A percentile compares a stretch with the other conserved stretches of the same genome.
Evolutionary conservation across 2,113 vertebrate species (phyloP).

Genomic region (Megaceryle maxima): DNA sequence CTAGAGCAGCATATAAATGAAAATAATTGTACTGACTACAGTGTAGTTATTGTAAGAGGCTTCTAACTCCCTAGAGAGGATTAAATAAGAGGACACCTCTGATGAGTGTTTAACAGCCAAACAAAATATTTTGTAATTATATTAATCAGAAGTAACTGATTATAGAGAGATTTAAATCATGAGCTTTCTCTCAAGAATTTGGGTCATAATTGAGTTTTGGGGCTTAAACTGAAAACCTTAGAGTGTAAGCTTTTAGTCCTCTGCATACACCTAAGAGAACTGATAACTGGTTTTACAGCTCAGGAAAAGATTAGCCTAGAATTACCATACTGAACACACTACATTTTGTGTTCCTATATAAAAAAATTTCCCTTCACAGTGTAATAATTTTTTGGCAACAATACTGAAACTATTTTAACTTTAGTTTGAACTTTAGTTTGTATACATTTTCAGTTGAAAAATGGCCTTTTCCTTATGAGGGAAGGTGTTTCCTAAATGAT

Average conservation of each 20-base stretch:
- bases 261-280: slow-evolving; percentile 1
- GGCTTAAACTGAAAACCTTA: slow-evolving; percentile 25
- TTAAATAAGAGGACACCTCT: slow-evolving; percentile 32
- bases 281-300: background rate
- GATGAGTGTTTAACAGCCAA: slow-evolving; percentile 50
- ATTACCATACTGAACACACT: background rate
- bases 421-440: background rate
- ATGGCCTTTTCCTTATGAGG: background rate
- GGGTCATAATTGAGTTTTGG: slow-evolving; percentile 55
- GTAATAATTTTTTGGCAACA: background rate
- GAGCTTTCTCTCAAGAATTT: slow-evolving; percentile 50
- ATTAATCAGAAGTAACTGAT: slow-evolving; percentile 55
- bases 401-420: background rate
- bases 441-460: background rate
- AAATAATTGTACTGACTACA: slow-evolving; percentile 1
- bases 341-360: background rate
- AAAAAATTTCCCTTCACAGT: background rate
- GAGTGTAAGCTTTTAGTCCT: slow-evolving; percentile 21
- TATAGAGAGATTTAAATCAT: slow-evolving; percentile 54
- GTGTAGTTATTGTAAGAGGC: background rate
- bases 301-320: background rate
- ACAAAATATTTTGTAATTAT: slow-evolving; percentile 73
- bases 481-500: background rate
- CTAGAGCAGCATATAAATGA: background rate
- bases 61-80: background rate